A percentile compares a stretch with the other conserved stretches of the same genome.
phyloP scores from a whole-genome alignment of 1,140 invertebrate species.

The Formica exsecta region DNA sequence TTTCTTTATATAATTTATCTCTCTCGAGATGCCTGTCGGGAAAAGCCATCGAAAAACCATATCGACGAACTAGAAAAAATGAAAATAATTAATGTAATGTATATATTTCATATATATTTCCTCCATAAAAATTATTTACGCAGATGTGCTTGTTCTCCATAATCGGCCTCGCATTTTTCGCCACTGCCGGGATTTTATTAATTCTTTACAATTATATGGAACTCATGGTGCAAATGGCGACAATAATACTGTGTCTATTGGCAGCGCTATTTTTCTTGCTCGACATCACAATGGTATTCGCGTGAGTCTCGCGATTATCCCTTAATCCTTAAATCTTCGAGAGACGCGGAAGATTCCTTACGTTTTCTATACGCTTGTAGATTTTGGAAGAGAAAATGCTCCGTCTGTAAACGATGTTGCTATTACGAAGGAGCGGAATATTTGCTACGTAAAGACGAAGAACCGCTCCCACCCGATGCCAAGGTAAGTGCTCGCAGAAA shows the following conservation, averaged over 20 bases:
- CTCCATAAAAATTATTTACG: conserved; percentile 10
- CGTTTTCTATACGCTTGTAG: conserved; percentile 50
- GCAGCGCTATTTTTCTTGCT: conserved; percentile 75
- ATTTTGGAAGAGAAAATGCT: conserved; percentile 70
- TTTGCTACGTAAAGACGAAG: not conserved
- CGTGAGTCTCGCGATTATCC: conserved; percentile 70
- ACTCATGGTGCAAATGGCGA: not conserved
- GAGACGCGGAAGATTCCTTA: not conserved
- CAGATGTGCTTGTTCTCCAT: conserved; percentile 81
- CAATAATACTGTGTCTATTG: conserved; percentile 59
- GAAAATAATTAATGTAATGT: too few relatives aligned
- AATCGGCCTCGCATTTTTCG: conserved; percentile 70
- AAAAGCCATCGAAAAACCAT: not conserved
- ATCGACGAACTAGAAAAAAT: not conserved
- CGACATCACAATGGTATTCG: conserved; percentile 74
- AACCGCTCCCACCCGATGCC: not conserved
- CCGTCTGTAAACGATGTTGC: conserved; percentile 55
- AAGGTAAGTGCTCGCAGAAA: conserved; percentile 25
- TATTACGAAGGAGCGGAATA: conserved; percentile 15
- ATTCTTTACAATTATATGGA: not conserved
- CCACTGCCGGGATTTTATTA: not conserved
- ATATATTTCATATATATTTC: not conserved
- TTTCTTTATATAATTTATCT: too few relatives aligned
- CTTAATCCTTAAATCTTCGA: not conserved
- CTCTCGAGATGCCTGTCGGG: not conserved